phyloP scores from a whole-genome alignment of 2,888 invertebrate genomes.

The Brachypterus glaber region DNA sequence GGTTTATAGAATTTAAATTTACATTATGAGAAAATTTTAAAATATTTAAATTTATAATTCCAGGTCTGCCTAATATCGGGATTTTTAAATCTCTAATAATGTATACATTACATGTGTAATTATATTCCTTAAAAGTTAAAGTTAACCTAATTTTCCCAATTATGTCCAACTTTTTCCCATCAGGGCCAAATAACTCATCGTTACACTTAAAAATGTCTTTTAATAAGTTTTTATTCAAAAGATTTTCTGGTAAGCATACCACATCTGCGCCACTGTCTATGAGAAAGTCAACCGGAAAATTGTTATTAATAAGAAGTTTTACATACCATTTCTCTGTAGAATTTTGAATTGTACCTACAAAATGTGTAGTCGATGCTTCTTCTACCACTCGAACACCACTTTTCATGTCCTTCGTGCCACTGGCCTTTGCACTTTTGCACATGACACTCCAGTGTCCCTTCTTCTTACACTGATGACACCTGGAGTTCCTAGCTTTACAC shows the following conservation, averaged over 20 bases:
- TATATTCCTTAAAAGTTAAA: neutral
- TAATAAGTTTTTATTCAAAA: conserved; percentile 3
- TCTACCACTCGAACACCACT: no score
- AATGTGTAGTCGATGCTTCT: no score
- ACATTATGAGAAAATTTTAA: neutral
- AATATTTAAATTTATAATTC: conserved; percentile 7
- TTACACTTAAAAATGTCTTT: conserved; percentile 1
- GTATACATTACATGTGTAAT: conserved; percentile 10
- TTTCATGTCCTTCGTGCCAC: no score
- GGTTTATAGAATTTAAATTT: neutral
- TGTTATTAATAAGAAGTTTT: no score
- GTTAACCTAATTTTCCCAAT: neutral
- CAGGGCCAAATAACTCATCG: conserved; percentile 11
- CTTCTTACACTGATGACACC: conserved; percentile 12
- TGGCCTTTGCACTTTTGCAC: neutral
- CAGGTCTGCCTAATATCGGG: conserved; percentile 14
- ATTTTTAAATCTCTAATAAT: conserved; percentile 9
- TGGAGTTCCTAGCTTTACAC: conserved; percentile 13
- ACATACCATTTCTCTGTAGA: no score
- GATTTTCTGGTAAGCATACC: neutral
- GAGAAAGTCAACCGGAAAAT: no score
- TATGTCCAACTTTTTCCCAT: neutral
- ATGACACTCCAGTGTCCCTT: conserved; percentile 11
- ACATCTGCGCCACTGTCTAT: neutral
- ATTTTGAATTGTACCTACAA: no score